Percentiles rank a stretch among this genome's conserved stretches.
These are phyloP conservation scores for Symphodus melops DNA, from an alignment of 2,113 vertebrate species.

Conservation along the genomic window DNA sequence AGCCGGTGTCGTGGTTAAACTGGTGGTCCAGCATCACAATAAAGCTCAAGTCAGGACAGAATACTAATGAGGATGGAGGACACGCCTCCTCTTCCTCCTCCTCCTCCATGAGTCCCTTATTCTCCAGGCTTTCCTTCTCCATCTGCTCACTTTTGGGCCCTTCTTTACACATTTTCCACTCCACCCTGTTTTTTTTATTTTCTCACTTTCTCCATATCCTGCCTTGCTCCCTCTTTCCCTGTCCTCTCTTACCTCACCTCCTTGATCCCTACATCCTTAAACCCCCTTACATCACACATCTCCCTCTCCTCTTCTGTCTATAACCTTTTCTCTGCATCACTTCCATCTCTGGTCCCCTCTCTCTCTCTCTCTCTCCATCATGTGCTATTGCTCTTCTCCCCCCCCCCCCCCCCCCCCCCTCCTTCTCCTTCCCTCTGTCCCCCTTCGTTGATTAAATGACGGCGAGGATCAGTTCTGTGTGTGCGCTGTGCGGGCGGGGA, in stretches of 20 bases:
- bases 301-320: background rate
- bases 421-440: constrained; percentile 9
- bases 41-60: constrained; percentile 57
- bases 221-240: background rate
- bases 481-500: constrained; percentile 30
- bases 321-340: background rate
- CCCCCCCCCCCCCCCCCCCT: background rate
- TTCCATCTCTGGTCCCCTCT: background rate
- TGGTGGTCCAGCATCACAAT: constrained; percentile 62
- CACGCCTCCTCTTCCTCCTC: constrained; percentile 11
- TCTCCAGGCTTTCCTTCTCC: background rate
- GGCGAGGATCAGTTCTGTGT: constrained; percentile 31
- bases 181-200: background rate
- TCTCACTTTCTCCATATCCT: background rate
- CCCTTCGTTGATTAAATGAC: constrained; percentile 55
- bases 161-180: background rate
- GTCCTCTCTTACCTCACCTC: background rate
- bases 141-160: background rate
- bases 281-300: background rate
- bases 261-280: background rate
- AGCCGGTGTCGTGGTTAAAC: constrained; percentile 40
- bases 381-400: background rate
- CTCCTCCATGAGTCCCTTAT: background rate
- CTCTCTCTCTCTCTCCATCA: background rate
- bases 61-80: constrained; percentile 60